phyloP scores from a whole-genome alignment of 2,888 invertebrate species.

The Galerucella pusilla region DNA sequence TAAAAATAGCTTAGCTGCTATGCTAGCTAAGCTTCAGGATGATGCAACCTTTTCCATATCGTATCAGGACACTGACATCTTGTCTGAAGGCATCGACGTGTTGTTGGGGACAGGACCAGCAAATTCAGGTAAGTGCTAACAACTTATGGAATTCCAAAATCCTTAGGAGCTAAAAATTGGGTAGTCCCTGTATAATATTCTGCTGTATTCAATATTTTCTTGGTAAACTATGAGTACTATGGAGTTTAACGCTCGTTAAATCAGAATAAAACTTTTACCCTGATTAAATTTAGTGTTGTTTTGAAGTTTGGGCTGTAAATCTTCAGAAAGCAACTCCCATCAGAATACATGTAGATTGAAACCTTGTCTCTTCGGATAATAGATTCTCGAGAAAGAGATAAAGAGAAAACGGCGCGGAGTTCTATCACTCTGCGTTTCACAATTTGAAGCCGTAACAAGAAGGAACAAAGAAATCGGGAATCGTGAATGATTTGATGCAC shows the following conservation, averaged over 20 bases:
- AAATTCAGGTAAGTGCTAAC: constrained; percentile 60
- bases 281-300: not conserved
- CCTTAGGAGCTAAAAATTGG: not conserved
- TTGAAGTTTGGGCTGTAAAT: constrained; percentile 2
- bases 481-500: constrained; percentile 36
- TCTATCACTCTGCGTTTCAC: constrained; percentile 27
- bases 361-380: constrained; percentile 21
- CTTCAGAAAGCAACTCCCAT: not conserved
- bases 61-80: constrained; percentile 80
- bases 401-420: constrained; percentile 9
- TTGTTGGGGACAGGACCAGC: constrained; percentile 71
- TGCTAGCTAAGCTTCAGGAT: constrained; percentile 68
- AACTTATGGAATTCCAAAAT: too few species aligned
- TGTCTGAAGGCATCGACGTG: constrained; percentile 73
- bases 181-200: not conserved
- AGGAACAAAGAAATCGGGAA: constrained; percentile 29
- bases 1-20: constrained; percentile 64
- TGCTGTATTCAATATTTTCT: not conserved
- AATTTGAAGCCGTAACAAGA: constrained; percentile 4
- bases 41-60: constrained; percentile 78
- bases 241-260: not conserved
- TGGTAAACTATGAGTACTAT: not conserved
- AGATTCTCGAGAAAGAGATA: constrained; percentile 22
- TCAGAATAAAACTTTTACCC: not conserved
- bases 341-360: constrained; percentile 22